A percentile compares a stretch with the other conserved stretches of the same genome.
phyloP scores from a whole-genome alignment of 2,888 invertebrate species.

The Smittia aterrima region DNA sequence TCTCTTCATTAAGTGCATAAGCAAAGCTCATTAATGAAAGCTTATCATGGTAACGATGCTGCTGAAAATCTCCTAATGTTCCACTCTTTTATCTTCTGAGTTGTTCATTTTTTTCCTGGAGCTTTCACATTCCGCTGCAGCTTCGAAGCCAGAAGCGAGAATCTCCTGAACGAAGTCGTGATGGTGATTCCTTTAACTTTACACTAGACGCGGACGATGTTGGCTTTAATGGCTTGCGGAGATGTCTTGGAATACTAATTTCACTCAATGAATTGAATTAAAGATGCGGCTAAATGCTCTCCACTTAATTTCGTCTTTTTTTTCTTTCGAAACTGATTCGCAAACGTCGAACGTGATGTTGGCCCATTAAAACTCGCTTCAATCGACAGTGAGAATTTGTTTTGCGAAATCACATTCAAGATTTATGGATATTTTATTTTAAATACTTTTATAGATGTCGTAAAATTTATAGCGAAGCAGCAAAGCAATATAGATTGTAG shows the following conservation, averaged over 20 bases:
- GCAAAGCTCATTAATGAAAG: conserved; percentile 41
- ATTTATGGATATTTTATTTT: conserved; percentile 27
- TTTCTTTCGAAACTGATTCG: neutral
- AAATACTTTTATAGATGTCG: conserved; percentile 29
- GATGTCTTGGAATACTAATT: conserved; percentile 39
- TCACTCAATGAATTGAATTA: conserved; percentile 22
- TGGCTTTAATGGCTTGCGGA: conserved; percentile 22
- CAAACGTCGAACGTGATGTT: neutral
- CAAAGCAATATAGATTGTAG: conserved; percentile 19
- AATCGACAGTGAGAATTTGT: neutral
- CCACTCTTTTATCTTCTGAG: conserved; percentile 10
- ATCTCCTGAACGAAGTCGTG: neutral
- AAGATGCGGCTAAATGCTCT: conserved; percentile 31
- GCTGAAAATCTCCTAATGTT: conserved; percentile 36
- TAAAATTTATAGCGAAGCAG: conserved; percentile 6
- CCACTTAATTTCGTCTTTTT: conserved; percentile 27
- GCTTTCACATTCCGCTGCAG: neutral
- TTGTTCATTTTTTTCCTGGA: neutral
- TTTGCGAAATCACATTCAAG: neutral
- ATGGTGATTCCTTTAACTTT: neutral
- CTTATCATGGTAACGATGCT: conserved; percentile 34
- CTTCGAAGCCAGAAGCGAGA: neutral
- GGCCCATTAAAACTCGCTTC: neutral
- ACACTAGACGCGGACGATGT: neutral
- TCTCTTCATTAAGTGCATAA: conserved; percentile 31